Base-by-base conservation (phyloP, 2,888 invertebrate species). In the Linnaemya tessellans region DNA sequence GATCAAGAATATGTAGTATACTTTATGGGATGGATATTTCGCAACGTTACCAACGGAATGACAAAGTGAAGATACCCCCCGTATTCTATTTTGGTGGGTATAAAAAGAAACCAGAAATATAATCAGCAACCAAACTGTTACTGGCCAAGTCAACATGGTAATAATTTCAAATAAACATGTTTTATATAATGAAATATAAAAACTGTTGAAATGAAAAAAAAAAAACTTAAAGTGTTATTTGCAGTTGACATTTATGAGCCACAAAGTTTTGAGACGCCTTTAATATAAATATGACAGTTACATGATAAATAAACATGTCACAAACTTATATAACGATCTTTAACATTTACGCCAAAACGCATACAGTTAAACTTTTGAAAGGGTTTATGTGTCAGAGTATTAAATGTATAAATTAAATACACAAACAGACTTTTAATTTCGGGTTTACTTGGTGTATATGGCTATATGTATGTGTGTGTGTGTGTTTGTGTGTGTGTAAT, bases 231-330 rank as follows among this genome's bases (percentile, higher is more conserved):
- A 73, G 25, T 70, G 64, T 56, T 56, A 46, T 75, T 81, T 79
- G 77, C 22, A 46, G 25, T 22, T 79, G 81, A 74, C 81, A 77
- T 79, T 84, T 81, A 84, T 84, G 73, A 81, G 84, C 41, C 38
- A 20, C 62, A 81, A 84, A 84, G 68, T 79, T 81, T 84, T 46
- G 78, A 81, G 84, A 74, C 81, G 73, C 78, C 84, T 84, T 81
- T 81, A 73, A 81, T 74, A 68, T 64, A 78, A 64, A 73, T 81
- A 62, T 81, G 51, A 81, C 78, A 78, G 46, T 64, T 70, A 64
- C 78, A 74, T 70, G 68, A 73, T 74, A 68, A 67, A 84, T 46
- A 68, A 71, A 65, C 38, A 65, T 70, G 38, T 79, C 43, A 43
- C 25, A 41, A 25, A 54, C 43, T 75, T 75, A 54, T n/a, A 51